Percentiles rank a stretch among this genome's conserved stretches.
phyloP scores from a whole-genome alignment of 2,113 vertebrate genomes.

The Oryzias javanicus region DNA sequence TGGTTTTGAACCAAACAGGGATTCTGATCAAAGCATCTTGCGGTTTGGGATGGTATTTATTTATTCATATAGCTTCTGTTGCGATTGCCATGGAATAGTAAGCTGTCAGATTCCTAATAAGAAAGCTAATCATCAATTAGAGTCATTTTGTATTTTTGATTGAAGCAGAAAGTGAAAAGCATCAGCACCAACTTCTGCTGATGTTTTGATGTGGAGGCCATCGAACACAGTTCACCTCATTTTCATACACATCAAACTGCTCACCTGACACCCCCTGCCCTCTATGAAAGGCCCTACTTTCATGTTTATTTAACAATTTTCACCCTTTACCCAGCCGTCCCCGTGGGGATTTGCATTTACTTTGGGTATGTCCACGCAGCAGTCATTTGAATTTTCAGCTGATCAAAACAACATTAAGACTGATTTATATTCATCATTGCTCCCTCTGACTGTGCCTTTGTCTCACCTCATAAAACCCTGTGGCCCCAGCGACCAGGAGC shows the following conservation, averaged over 20 bases:
- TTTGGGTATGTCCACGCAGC: neutral
- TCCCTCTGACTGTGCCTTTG: neutral
- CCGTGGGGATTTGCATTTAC: neutral
- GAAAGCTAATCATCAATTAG: neutral
- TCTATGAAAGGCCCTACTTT: neutral
- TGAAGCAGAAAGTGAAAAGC: neutral
- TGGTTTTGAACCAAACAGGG: neutral
- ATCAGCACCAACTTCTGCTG: neutral
- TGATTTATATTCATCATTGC: conserved; percentile 25
- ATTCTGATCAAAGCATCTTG: neutral
- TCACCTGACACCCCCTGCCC: neutral
- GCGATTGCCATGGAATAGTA: neutral
- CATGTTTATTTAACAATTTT: too few relatives aligned
- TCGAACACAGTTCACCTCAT: conserved; percentile 2
- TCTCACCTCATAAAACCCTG: neutral
- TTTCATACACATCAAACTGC: conserved; percentile 1
- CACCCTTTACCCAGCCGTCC: too few relatives aligned
- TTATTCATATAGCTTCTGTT: neutral
- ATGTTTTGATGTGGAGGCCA: conserved; percentile 1
- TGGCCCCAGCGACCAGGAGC: conserved; percentile 6
- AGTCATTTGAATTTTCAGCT: conserved; percentile 10
- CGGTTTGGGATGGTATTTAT: neutral
- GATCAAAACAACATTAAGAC: conserved; percentile 26
- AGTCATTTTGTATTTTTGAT: conserved; percentile 1
- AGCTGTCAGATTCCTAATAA: neutral